A percentile compares a stretch with the other conserved stretches of the same genome.
phyloP scores from a whole-genome alignment of 2,113 vertebrate genomes.

The Callospermophilus lateralis region DNA sequence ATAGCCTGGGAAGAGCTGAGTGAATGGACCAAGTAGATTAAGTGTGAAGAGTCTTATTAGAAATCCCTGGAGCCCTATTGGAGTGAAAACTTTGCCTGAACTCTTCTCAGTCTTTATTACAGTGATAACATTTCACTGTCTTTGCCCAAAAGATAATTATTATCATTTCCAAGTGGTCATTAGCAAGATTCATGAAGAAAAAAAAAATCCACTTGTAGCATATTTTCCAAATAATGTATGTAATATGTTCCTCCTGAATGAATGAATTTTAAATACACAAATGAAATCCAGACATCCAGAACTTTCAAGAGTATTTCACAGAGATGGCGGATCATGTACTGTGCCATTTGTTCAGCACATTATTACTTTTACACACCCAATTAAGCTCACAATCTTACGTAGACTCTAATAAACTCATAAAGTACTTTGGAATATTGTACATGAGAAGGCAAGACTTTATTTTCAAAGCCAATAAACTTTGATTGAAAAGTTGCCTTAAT shows the following conservation, averaged over 20 bases:
- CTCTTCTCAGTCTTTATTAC: neutral
- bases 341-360: slow-evolving; percentile 30
- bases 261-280: slow-evolving; percentile 19
- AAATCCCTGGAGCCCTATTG: neutral
- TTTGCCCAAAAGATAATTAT: neutral
- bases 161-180: neutral
- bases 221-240: slow-evolving; percentile 45
- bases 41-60: neutral
- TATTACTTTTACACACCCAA: slow-evolving; percentile 45
- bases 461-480: slow-evolving; percentile 34
- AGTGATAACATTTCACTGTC: neutral
- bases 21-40: neutral
- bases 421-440: slow-evolving; percentile 30
- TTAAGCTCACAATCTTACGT: slow-evolving; percentile 46
- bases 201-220: neutral
- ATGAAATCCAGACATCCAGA: slow-evolving; percentile 13
- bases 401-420: slow-evolving; percentile 27
- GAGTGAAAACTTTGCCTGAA: neutral
- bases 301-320: slow-evolving; percentile 41
- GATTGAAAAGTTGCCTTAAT: neutral
- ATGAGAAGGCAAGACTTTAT: neutral
- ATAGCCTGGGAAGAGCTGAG: neutral
- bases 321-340: neutral
- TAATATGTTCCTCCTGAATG: neutral
- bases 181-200: neutral